Conservation (phyloP, 2,888 invertebrate genomes). For the Calameuta filiformis region DNA sequence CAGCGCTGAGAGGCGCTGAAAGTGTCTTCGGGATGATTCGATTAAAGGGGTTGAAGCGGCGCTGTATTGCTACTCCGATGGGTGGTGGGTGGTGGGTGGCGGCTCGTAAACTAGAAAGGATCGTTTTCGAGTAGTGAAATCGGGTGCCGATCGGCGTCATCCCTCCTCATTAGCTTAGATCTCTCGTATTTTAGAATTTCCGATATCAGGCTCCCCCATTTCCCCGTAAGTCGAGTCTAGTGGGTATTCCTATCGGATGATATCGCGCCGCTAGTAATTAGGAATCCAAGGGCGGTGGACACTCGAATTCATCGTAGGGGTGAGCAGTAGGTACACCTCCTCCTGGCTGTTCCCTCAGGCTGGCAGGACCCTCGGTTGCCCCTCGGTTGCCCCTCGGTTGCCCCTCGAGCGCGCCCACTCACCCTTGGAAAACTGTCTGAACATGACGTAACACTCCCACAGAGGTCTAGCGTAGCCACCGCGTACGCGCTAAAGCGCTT, state of each 20-base stretch:
- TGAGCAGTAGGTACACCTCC: neutral
- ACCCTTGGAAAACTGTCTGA: conserved; percentile 60
- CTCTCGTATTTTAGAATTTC: conserved; percentile 48
- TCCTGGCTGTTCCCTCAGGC: neutral
- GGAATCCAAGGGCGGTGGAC: conserved; percentile 49
- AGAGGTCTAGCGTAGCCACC: conserved; percentile 45
- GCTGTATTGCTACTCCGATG: neutral
- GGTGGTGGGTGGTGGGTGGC: neutral
- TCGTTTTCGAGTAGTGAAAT: neutral
- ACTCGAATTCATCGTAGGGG: conserved; percentile 59
- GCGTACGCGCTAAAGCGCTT: conserved; percentile 40
- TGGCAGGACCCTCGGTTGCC: conserved; percentile 26
- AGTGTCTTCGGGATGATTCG: neutral
- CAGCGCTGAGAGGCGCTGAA: too few species aligned
- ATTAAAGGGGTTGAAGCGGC: neutral
- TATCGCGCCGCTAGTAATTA: conserved; percentile 55
- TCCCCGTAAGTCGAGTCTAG: conserved; percentile 25
- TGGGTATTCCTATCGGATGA: conserved; percentile 38
- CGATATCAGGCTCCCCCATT: conserved; percentile 29
- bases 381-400: conserved; percentile 20
- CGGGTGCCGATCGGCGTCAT: conserved; percentile 9
- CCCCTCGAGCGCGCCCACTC: conserved; percentile 33
- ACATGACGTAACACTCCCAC: conserved; percentile 64
- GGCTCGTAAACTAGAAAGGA: neutral
- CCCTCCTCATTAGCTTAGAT: conserved; percentile 56